Base-by-base conservation (phyloP, 2,797 vertebrate species). In the Bradypodion pumilum region DNA sequence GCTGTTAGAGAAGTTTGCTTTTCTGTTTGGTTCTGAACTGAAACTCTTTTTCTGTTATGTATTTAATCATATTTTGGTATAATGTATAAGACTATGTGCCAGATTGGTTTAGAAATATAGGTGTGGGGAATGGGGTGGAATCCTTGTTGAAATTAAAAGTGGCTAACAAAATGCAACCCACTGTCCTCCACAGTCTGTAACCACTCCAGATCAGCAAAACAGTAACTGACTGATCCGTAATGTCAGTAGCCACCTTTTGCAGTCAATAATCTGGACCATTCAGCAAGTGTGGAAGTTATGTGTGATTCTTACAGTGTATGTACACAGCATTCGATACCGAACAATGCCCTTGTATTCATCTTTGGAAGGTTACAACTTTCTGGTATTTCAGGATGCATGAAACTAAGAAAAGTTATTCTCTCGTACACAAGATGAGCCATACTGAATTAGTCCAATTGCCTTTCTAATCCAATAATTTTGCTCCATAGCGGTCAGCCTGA, bases 111-210 rank as follows among this genome's bases (percentile, higher is more conserved):
- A 87, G 37, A 77, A 23, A 49, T 76, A 87, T 76, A 87, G 78
- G 74, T 87, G 78, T 72, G 72, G 78, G 86, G 82, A 76, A 44
- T 44, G 35, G 46, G 25, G 25, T 44, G 23, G 12, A 35, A 35
- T 87, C 66, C 66, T 84, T 81, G 46, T 66, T 77, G 69, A 77
- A 81, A 87, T 87, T 78, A 81, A 84, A 87, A 81, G 65, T 76
- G 65, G 42, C 79, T 81, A 69, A 76, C 35, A 40, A 76, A 77
- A 85, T 49, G 29, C 32, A 81, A 49, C 16, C 56, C 52, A 40
- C 32, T 81, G 60, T 44, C 37, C 44, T 81, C 60, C 16, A 7
- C 27, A 59, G 60, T 84, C 37, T 46, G 66, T 74, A 13, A 19
- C 35, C 27, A 35, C 60, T 16, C 13, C 80, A 79, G 44, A 60